Conservation (phyloP, 2,113 vertebrate genomes). For the Pachyramphus minor region DNA sequence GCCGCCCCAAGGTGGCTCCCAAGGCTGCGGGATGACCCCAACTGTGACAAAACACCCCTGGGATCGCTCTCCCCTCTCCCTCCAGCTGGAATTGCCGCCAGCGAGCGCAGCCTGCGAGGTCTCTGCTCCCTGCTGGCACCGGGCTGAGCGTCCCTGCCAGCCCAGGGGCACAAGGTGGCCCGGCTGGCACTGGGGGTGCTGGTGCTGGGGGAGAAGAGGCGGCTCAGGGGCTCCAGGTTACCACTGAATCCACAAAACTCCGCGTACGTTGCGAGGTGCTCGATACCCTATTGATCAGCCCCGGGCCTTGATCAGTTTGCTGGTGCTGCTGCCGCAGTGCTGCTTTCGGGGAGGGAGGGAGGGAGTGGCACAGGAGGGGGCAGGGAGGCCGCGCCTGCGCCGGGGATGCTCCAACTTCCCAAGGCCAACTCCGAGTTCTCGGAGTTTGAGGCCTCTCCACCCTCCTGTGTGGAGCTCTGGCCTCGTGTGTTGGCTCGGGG, state of each 20-base stretch:
- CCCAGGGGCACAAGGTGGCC: background rate
- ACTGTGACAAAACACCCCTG: fast-evolving
- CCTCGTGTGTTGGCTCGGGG: fast-evolving
- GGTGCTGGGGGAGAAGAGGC: background rate
- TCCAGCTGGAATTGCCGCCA: background rate
- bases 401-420: background rate
- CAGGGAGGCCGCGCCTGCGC: background rate
- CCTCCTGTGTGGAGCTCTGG: background rate
- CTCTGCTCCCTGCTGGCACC: background rate
- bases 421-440: background rate
- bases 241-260: slow-evolving; percentile 75
- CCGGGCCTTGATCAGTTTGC: slow-evolving; percentile 63
- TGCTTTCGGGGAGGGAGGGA: slow-evolving; percentile 43
- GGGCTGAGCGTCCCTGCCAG: background rate
- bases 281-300: slow-evolving; percentile 76
- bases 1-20: background rate
- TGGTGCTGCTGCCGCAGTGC: slow-evolving; percentile 61
- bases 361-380: background rate
- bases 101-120: background rate
- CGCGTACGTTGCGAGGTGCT: slow-evolving; percentile 74
- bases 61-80: background rate
- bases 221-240: background rate
- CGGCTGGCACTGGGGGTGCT: fast-evolving
- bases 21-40: fast-evolving
- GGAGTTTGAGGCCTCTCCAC: fast-evolving